Evolutionary conservation across 2,113 vertebrate species (phyloP), one percentile per base, ranked within the genome.

Genomic region (Dendropsophus ebraccatus): DNA sequence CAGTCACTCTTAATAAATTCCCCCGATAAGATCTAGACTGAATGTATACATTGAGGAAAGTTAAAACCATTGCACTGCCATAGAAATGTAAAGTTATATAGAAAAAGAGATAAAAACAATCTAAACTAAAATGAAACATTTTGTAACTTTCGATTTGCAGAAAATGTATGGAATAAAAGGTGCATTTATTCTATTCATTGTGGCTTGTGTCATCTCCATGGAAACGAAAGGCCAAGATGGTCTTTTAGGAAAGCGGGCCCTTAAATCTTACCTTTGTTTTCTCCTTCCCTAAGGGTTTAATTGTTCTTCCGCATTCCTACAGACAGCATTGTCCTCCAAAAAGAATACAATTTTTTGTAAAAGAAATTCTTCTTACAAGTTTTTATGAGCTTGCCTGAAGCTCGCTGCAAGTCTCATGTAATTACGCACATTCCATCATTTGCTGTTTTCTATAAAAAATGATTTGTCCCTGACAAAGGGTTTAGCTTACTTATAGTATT

Each of bases 271-370:
- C 72, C 72, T 74, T 74, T 79, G 76, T 79, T 37, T 23, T 35
- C 76, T 79, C 76, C 50, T 56, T 79, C 76, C 76, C 50, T 50
- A 35, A 79, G 76, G 50, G 52, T 79, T 79, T 79, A 56, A 79
- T n/a, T 79, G 76, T 79, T 79, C 72, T 37, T 74, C 30, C 0
- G 25, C 47, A 10, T 54, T 23, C 16, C 76, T n/a, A 8, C 52
- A 79, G 76, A 56, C 21, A 12, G 16, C 76, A 56, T 79, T 79
- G 76, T 79, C 52, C 52, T 79, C 52, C 32, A 37, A 50, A 54
- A 56, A 37, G 76, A 79, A 79, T 58, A 56, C 30, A 56, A 56
- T 50, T 50, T 52, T 78, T 54, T 78, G 8, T 35, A 23, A 11
- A 14, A 77, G 28, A 54, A 19, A 17, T 23, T 25, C 70, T 13